Conservation (phyloP, 2,888 invertebrate species). For the Boloria euphrosyne region DNA sequence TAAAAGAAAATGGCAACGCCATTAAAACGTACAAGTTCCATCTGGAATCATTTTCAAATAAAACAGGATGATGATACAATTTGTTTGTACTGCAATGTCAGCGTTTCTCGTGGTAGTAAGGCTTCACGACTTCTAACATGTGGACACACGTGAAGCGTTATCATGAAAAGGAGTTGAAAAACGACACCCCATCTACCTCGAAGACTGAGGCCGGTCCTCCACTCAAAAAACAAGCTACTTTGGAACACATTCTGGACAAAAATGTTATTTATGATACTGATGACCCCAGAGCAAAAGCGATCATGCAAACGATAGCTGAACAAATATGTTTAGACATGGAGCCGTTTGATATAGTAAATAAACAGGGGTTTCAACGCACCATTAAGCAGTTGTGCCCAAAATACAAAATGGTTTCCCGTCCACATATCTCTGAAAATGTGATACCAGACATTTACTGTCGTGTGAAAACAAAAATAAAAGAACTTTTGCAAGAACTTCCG, state of each 20-base stretch:
- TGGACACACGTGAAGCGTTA: slow-evolving; percentile 34
- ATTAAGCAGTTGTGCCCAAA: slow-evolving; percentile 25
- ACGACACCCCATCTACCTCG: slow-evolving; percentile 22
- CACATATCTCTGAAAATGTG: slow-evolving; percentile 37
- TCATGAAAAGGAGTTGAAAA: slow-evolving; percentile 30
- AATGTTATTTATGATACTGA: slow-evolving; percentile 42
- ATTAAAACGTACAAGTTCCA: too few species aligned
- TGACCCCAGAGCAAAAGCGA: slow-evolving; percentile 41
- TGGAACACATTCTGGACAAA: slow-evolving; percentile 35
- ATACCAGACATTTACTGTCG: slow-evolving; percentile 24
- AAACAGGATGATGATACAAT: too few species aligned
- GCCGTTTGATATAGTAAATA: slow-evolving; percentile 43
- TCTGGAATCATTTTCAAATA: too few species aligned
- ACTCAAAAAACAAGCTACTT: slow-evolving; percentile 41
- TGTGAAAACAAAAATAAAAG: slow-evolving; percentile 40
- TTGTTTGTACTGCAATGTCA: too few species aligned
- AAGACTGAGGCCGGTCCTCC: slow-evolving; percentile 25
- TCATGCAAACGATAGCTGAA: slow-evolving; percentile 43
- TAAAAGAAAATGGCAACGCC: too few species aligned
- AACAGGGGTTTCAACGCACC: slow-evolving; percentile 39
- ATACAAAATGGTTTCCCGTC: slow-evolving; percentile 40
- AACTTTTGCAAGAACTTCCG: slow-evolving; percentile 32
- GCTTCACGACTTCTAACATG: slow-evolving; percentile 14
- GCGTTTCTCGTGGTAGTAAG: too few species aligned
- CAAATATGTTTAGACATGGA: slow-evolving; percentile 35